These are phyloP conservation scores for Chelonus formosanus DNA, from an alignment of 2,888 invertebrate species.

Conservation along the genomic window DNA sequence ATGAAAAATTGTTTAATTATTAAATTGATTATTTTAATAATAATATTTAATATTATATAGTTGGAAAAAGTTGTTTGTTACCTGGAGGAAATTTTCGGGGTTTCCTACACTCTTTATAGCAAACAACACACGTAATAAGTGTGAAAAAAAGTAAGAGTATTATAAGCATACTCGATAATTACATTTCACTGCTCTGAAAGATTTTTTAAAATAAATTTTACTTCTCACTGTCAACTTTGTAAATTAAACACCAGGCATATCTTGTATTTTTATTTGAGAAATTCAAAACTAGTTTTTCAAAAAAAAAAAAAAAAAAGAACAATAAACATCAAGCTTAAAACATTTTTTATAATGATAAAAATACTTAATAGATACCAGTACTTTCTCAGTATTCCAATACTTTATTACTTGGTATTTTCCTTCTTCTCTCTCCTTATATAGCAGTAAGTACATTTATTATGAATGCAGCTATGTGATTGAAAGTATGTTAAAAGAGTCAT, in stretches of 20 bases:
- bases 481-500: slow-evolving; percentile 4
- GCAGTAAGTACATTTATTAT: neutral
- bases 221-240: too few species aligned
- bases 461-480: slow-evolving; percentile 1
- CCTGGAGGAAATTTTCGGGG: slow-evolving; percentile 58
- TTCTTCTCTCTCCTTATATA: neutral
- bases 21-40: neutral
- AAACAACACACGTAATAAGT: slow-evolving; percentile 37
- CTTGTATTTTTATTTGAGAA: too few species aligned
- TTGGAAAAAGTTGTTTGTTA: slow-evolving; percentile 37
- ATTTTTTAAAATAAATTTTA: too few species aligned
- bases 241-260: too few species aligned
- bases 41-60: neutral
- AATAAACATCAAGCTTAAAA: too few species aligned
- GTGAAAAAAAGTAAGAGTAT: slow-evolving; percentile 38
- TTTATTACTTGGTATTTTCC: slow-evolving; percentile 8
- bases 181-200: neutral
- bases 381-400: too few species aligned
- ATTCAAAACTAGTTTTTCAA: too few species aligned
- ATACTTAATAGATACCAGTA: too few species aligned
- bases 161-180: slow-evolving; percentile 29
- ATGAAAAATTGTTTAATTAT: slow-evolving; percentile 6
- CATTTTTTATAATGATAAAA: neutral
- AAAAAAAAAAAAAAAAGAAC: too few species aligned
- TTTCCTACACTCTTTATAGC: slow-evolving; percentile 49